Percentiles rank a stretch among this genome's conserved stretches.
Conservation (phyloP, 2,113 vertebrate genomes). For the Jaculus jaculus region DNA sequence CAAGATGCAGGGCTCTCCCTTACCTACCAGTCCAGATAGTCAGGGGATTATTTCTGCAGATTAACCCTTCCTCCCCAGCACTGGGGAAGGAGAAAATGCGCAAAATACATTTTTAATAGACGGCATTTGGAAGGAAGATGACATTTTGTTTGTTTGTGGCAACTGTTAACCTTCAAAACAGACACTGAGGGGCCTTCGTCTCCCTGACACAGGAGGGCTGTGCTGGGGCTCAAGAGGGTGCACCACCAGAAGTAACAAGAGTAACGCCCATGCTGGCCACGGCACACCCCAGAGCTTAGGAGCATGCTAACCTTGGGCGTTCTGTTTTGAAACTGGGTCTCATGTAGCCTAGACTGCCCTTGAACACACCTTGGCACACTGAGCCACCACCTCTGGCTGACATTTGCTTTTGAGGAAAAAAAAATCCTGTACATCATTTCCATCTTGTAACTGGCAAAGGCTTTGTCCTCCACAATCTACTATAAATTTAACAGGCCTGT, state of each 20-base stretch:
- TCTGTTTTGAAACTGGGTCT: neutral
- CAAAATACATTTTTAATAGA: slow-evolving; percentile 4
- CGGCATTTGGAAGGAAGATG: neutral
- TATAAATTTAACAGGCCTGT: slow-evolving; percentile 5
- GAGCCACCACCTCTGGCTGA: neutral
- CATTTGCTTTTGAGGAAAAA: neutral
- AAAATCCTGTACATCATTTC: neutral
- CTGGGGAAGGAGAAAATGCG: neutral
- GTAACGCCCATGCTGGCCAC: neutral
- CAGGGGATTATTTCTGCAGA: slow-evolving; percentile 35
- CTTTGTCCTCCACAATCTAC: neutral
- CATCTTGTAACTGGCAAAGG: neutral
- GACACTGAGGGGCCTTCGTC: neutral
- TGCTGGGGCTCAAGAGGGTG: neutral
- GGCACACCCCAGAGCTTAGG: neutral
- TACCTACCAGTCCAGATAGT: slow-evolving; percentile 7
- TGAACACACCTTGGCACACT: neutral
- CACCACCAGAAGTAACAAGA: neutral
- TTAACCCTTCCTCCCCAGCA: slow-evolving; percentile 47
- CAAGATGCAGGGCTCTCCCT: neutral
- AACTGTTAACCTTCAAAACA: slow-evolving; percentile 42
- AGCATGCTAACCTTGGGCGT: neutral
- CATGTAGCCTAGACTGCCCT: neutral
- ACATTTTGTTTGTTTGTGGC: slow-evolving; percentile 27
- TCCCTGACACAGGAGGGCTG: neutral